Evolutionary conservation across 2,797 vertebrate genomes (phyloP).

Genomic region (Alcedo quadribrachys): DNA sequence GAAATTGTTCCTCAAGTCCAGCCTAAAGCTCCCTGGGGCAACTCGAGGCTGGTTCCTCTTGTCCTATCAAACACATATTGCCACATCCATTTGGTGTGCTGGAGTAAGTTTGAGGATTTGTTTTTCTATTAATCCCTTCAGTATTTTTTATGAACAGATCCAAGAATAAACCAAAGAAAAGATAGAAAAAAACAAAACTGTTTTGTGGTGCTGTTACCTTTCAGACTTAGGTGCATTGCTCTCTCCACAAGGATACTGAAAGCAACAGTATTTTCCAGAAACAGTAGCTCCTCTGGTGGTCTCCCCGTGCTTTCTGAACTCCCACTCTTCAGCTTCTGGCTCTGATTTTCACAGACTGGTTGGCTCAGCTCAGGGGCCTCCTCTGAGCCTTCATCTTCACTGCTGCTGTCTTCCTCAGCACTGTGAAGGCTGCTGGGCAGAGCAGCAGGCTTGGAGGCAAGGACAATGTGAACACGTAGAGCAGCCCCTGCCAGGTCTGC

Average conservation of each 20-base stretch:
- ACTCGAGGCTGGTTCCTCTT: neutral
- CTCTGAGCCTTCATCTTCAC: slow-evolving; percentile 56
- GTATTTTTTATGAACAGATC: neutral
- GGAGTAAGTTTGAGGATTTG: neutral
- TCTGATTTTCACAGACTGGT: neutral
- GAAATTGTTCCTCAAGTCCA: neutral
- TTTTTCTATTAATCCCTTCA: neutral
- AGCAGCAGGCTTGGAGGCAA: slow-evolving; percentile 42
- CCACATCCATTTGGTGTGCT: neutral
- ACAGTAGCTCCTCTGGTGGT: neutral
- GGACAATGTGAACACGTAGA: slow-evolving; percentile 84
- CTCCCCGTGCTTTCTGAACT: neutral
- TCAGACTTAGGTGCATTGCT: slow-evolving; percentile 94
- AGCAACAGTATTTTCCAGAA: slow-evolving; percentile 81
- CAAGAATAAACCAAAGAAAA: neutral
- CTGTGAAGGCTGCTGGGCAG: neutral
- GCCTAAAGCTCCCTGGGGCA: neutral
- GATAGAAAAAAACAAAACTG: neutral
- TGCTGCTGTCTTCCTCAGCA: slow-evolving; percentile 73
- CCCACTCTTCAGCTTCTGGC: fast-evolving
- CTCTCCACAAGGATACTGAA: slow-evolving; percentile 87
- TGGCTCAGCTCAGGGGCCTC: neutral
- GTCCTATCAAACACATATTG: neutral
- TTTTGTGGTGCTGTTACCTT: slow-evolving; percentile 77
- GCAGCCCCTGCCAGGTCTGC: slow-evolving; percentile 88